Evolutionary conservation across 2,888 invertebrate species (phyloP).

Genomic region (Limulus polyphemus): DNA sequence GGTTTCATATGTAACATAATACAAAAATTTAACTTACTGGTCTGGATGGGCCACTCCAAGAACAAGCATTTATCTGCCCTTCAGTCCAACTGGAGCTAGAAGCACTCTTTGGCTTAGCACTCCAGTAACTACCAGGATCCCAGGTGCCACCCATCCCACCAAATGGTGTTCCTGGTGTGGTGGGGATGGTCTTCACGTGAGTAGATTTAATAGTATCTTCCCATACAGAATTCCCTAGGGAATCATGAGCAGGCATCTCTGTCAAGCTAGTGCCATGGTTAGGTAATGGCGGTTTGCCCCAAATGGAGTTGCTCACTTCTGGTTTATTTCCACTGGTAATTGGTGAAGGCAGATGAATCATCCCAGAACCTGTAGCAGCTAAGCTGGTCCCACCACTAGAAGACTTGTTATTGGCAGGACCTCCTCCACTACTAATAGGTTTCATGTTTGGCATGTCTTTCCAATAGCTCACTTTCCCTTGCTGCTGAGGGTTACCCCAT

Average conservation of each 20-base stretch:
- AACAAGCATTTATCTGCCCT: conserved; percentile 46
- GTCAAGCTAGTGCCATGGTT: conserved; percentile 14
- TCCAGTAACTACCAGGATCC: conserved; percentile 41
- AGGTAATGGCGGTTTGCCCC: conserved; percentile 13
- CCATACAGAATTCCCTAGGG: conserved; percentile 15
- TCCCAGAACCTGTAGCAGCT: conserved; percentile 22
- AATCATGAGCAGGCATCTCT: conserved; percentile 16
- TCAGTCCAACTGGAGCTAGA: conserved; percentile 39
- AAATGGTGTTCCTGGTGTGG: conserved; percentile 10
- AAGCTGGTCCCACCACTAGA: neutral
- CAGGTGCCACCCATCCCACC: conserved; percentile 17
- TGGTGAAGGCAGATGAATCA: conserved; percentile 24
- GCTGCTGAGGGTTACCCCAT: conserved; percentile 51
- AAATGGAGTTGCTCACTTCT: conserved; percentile 1
- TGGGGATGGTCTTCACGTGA: conserved; percentile 13
- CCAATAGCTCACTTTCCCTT: conserved; percentile 48
- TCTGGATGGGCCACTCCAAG: conserved; percentile 47
- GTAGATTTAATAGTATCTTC: conserved; percentile 8
- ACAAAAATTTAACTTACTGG: conserved; percentile 17
- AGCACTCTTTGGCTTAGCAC: conserved; percentile 35
- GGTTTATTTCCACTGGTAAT: conserved; percentile 8
- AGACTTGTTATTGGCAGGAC: neutral
- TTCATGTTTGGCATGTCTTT: conserved; percentile 39
- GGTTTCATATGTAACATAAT: no score
- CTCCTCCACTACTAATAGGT: conserved; percentile 9